phyloP scores from a whole-genome alignment of 2,113 vertebrate genomes.

The Centropristis striata region DNA sequence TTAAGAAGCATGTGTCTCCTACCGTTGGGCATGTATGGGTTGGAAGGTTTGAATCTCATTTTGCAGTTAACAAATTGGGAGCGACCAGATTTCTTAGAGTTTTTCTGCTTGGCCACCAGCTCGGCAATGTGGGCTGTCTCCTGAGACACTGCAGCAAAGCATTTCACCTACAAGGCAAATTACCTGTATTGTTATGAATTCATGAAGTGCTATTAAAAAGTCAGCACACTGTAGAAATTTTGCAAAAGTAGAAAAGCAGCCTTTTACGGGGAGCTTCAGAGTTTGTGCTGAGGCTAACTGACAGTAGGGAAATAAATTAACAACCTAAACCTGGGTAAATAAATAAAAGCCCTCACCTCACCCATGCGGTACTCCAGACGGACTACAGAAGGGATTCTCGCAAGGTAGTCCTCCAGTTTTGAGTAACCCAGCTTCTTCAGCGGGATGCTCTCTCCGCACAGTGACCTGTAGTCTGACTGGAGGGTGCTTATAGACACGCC shows the following conservation, averaged over 20 bases:
- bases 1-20: slow-evolving; percentile 35
- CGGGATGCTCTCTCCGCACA: slow-evolving; percentile 92
- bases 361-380: slow-evolving; percentile 81
- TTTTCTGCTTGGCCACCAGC: slow-evolving; percentile 91
- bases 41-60: slow-evolving; percentile 89
- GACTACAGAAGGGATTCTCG: slow-evolving; percentile 90
- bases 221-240: no score
- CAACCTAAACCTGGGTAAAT: background rate
- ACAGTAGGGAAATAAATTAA: background rate
- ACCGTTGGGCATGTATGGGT: slow-evolving; percentile 87
- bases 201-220: background rate
- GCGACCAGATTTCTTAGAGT: slow-evolving; percentile 86
- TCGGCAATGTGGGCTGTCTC: slow-evolving; percentile 91
- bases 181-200: slow-evolving; percentile 58
- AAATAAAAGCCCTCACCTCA: no score
- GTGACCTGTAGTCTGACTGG: slow-evolving; percentile 87
- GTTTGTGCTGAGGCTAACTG: background rate
- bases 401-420: slow-evolving; percentile 88
- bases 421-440: slow-evolving; percentile 87
- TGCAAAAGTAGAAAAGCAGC: background rate
- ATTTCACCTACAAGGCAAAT: slow-evolving; percentile 89
- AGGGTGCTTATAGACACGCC: slow-evolving; percentile 87
- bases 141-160: slow-evolving; percentile 88
- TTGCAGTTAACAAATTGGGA: slow-evolving; percentile 89
- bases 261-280: background rate